Base-by-base conservation (phyloP, 1,140 invertebrate genomes). In the Sitodiplosis mosellana region DNA sequence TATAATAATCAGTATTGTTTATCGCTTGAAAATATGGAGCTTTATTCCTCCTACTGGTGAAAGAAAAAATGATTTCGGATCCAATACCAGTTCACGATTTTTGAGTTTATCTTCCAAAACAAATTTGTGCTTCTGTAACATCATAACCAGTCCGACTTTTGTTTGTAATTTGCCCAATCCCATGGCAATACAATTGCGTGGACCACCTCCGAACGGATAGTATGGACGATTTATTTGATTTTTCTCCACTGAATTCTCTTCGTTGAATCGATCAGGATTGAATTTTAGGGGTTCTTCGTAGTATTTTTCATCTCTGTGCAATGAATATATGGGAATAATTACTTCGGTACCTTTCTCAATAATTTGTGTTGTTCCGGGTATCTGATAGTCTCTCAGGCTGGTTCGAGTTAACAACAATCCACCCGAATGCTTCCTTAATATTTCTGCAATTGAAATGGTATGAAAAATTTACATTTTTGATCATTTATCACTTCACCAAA, bases 231-330 rank as follows among this genome's bases (percentile, higher is more conserved):
- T 14, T 14, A 21, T 7, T 3, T 3, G 4, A 46, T 46, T 22
- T n/a, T 33, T 22, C 11, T 33, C 34, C 10, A 37, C 47, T 2
- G 34, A 20, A 15, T 48, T 27, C 45, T 61, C 56, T 38, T 54
- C 45, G n/a, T 55, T 54, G 49, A 72, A 78, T 36, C 78, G 59
- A 34, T 80, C 75, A 0, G 78, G 78, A 52, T 73, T 60, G 58
- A 80, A 81, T 52, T 66, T 66, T 17, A 75, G 61, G 5, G 78
- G 77, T 34, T 75, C 57, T 2, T 62, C 55, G 60, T 61, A 76
- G 45, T 66, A 57, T 15, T 33, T 2, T 3, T 15, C 15, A 22
- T 48, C 47, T 8, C 17, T 20, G 40, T 61, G 56, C 8, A 62
- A 12, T 15, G 12, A 70, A 45, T 0, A n/a, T n/a, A n/a, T n/a